These are phyloP conservation scores for Hycleus phaleratus DNA, from an alignment of 1,140 invertebrate species.

Conservation along the genomic window DNA sequence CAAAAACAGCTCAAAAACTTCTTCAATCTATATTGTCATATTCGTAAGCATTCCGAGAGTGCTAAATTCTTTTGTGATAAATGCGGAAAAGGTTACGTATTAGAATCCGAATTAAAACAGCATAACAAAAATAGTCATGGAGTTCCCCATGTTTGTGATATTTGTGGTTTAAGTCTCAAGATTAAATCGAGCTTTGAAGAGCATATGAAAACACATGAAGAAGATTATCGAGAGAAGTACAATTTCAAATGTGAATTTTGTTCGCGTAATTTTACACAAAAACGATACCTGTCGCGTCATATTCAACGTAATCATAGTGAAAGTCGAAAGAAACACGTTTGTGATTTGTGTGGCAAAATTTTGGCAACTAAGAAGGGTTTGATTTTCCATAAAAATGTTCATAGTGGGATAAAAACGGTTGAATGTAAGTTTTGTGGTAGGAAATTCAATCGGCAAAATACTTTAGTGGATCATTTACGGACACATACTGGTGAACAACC, in stretches of 20 bases:
- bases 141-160: too few species aligned
- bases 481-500: slow-evolving; percentile 70
- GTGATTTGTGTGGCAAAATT: slow-evolving; percentile 31
- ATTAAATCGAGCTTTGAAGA: too few species aligned
- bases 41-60: too few species aligned
- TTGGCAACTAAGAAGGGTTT: slow-evolving; percentile 21
- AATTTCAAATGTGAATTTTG: too few species aligned
- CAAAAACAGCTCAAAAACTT: too few species aligned
- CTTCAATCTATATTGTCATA: too few species aligned
- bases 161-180: too few species aligned
- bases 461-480: slow-evolving; percentile 61
- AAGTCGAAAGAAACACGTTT: slow-evolving; percentile 25
- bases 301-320: slow-evolving; percentile 14
- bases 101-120: neutral
- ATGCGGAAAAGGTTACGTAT: neutral
- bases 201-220: too few species aligned
- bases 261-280: slow-evolving; percentile 17
- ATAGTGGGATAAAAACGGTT: slow-evolving; percentile 33
- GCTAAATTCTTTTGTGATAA: neutral
- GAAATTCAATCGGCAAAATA: slow-evolving; percentile 25
- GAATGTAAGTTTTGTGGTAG: slow-evolving; percentile 32
- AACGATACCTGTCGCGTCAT: slow-evolving; percentile 27
- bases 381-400: slow-evolving; percentile 28
- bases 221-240: too few species aligned
- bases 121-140: neutral